A percentile compares a stretch with the other conserved stretches of the same genome.
Evolutionary conservation across 1,140 invertebrate species (phyloP).

Genomic region (Cherax destructor): DNA sequence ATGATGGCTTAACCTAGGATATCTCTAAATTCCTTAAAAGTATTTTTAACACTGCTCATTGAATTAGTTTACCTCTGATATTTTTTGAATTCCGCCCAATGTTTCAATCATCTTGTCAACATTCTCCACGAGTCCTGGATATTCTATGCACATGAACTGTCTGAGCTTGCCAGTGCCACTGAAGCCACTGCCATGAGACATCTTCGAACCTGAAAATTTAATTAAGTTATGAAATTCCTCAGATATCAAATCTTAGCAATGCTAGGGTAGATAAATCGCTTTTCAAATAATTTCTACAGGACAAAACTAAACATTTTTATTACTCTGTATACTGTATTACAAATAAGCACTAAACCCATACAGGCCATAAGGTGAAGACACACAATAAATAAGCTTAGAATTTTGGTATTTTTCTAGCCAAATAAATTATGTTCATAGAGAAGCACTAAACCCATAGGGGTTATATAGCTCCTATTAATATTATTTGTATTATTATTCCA

Average conservation of each 20-base stretch:
- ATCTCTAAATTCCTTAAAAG: too few relatives aligned
- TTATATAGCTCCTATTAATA: background rate
- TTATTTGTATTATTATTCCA: background rate
- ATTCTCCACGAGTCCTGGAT: slow-evolving; percentile 52
- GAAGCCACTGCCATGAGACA: slow-evolving; percentile 9
- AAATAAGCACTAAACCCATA: too few relatives aligned
- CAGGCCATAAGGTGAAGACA: too few relatives aligned
- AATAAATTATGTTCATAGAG: background rate
- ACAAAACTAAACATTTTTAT: too few relatives aligned
- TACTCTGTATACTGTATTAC: too few relatives aligned
- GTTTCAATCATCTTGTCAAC: slow-evolving; percentile 55
- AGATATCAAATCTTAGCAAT: too few relatives aligned
- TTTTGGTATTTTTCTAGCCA: background rate
- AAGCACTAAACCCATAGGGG: too few relatives aligned
- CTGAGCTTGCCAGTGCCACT: slow-evolving; percentile 41
- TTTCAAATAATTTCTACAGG: too few relatives aligned
- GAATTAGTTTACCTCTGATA: slow-evolving; percentile 41
- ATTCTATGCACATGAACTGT: slow-evolving; percentile 62
- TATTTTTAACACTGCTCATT: too few relatives aligned
- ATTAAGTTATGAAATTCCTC: background rate
- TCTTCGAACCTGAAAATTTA: slow-evolving; percentile 10
- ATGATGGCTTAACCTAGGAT: too few relatives aligned
- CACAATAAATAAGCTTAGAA: background rate
- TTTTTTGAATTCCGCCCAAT: slow-evolving; percentile 50
- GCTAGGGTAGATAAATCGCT: too few relatives aligned